Evolutionary conservation across 2,888 invertebrate genomes (phyloP).

Genomic region (Clitarchus hookeri): DNA sequence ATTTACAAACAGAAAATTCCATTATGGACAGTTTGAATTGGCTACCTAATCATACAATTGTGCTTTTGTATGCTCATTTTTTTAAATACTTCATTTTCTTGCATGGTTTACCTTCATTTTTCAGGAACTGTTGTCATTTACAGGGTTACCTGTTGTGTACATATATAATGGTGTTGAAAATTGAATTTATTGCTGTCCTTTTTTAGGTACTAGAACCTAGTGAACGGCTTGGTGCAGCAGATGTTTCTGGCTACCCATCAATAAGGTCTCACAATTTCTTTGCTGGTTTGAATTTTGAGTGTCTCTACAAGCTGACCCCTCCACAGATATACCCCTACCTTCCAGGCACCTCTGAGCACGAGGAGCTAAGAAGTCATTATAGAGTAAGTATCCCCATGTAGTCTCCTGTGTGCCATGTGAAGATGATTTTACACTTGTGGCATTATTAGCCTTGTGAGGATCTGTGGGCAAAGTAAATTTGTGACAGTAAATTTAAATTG

Average conservation of each 20-base stretch:
- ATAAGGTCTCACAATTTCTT: conserved; percentile 90
- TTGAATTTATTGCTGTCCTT: background rate
- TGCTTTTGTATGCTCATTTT: too few relatives aligned
- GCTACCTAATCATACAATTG: too few relatives aligned
- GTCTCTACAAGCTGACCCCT: conserved; percentile 74
- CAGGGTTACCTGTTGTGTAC: too few relatives aligned
- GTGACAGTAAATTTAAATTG: background rate
- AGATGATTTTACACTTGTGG: too few relatives aligned
- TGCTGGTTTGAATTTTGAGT: conserved; percentile 79
- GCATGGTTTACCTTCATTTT: too few relatives aligned
- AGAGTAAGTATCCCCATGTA: conserved; percentile 50
- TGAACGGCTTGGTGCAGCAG: conserved; percentile 77
- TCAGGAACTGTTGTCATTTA: too few relatives aligned
- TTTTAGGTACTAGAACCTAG: conserved; percentile 69
- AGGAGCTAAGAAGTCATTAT: conserved; percentile 68
- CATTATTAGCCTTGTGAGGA: too few relatives aligned
- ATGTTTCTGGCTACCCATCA: conserved; percentile 72
- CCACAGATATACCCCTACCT: conserved; percentile 82
- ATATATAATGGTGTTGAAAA: too few relatives aligned
- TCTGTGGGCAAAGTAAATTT: background rate
- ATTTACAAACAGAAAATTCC: too few relatives aligned
- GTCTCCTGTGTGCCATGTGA: background rate
- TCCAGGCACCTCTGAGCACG: conserved; percentile 72
- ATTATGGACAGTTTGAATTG: too few relatives aligned
- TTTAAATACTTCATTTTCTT: too few relatives aligned